phyloP scores from a whole-genome alignment of 2,113 vertebrate species.

The Ptychochromis oligacanthus region DNA sequence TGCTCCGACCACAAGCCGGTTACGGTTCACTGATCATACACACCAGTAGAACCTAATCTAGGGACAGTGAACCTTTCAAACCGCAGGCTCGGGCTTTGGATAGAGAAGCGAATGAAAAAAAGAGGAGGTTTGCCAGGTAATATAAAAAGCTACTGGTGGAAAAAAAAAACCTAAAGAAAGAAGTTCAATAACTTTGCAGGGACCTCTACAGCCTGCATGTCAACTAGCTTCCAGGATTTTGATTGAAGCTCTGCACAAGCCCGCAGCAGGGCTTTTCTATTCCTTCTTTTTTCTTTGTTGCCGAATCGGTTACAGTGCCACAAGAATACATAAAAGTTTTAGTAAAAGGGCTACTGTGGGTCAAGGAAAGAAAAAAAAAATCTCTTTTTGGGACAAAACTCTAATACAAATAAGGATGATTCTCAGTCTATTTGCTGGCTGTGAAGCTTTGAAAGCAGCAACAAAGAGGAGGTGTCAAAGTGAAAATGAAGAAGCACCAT shows the following conservation, averaged over 20 bases:
- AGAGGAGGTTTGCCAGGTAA: slow-evolving; percentile 57
- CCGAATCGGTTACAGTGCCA: slow-evolving; percentile 59
- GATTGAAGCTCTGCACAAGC: slow-evolving; percentile 65
- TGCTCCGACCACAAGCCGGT: slow-evolving; percentile 48
- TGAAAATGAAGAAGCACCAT: slow-evolving; percentile 58
- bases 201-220: slow-evolving; percentile 66
- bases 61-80: slow-evolving; percentile 68
- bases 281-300: slow-evolving; percentile 51
- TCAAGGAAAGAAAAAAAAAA: slow-evolving; percentile 17
- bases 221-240: slow-evolving; percentile 71
- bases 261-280: slow-evolving; percentile 59
- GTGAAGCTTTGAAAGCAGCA: slow-evolving; percentile 35
- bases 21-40: slow-evolving; percentile 70
- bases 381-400: slow-evolving; percentile 31
- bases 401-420: slow-evolving; percentile 55
- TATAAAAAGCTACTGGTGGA: slow-evolving; percentile 50
- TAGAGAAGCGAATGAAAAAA: slow-evolving; percentile 11
- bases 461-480: slow-evolving; percentile 57
- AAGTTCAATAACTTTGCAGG: slow-evolving; percentile 71
- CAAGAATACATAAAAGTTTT: slow-evolving; percentile 67
- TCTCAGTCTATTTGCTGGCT: slow-evolving; percentile 34
- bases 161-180: slow-evolving; percentile 28
- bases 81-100: slow-evolving; percentile 34
- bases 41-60: slow-evolving; percentile 72
- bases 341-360: slow-evolving; percentile 33